Evolutionary conservation across 2,113 vertebrate genomes (phyloP), one percentile per base, ranked within the genome.

Genomic region (Glaucidium brasilianum): DNA sequence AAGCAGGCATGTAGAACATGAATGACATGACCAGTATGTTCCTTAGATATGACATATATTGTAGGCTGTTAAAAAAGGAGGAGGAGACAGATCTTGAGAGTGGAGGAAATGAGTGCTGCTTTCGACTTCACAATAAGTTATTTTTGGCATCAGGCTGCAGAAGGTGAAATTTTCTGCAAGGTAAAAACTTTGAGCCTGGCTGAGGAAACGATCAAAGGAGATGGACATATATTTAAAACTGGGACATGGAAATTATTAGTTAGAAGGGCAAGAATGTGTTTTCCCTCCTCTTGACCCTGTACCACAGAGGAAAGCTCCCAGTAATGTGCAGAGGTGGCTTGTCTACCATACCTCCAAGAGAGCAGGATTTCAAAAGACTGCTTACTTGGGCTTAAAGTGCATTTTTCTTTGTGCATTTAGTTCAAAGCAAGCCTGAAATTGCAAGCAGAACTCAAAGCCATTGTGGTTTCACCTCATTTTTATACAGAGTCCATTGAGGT

Each of bases 351-450:
- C n/a, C 49, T 87, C 69, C 74, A 95, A 34, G 78, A 97, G 74
- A 92, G 69, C 47, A 81, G 45, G 21, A 77, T 92, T 95, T 97
- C 81, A 93, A 90, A 94, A 62, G 62, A 13, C 41, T 92, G 22
- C 62, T 90, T 92, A 41, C 76, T 95, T 79, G 94, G 84, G 62
- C 77, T 95, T 85, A 76, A 95, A 96, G 89, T 82, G 89, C 53
- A 35, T 96, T 96, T 97, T 96, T 53, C 68, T 95, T 87, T 88
- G 77, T 95, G 84, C 62, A 27, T 79, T 73, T 80, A 73, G 91
- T 93, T 95, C 92, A 91, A 96, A 97, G 94, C 95, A 92, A 95
- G 71, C 71, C 84, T 92, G 87, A 94, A 94, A 95, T 92, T 96
- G 90, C 85, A 86, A 88, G 78, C 16, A 86, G 92, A 88, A 80